Evolutionary conservation across 2,888 invertebrate species (phyloP).

Genomic region (Craniophora ligustri): DNA sequence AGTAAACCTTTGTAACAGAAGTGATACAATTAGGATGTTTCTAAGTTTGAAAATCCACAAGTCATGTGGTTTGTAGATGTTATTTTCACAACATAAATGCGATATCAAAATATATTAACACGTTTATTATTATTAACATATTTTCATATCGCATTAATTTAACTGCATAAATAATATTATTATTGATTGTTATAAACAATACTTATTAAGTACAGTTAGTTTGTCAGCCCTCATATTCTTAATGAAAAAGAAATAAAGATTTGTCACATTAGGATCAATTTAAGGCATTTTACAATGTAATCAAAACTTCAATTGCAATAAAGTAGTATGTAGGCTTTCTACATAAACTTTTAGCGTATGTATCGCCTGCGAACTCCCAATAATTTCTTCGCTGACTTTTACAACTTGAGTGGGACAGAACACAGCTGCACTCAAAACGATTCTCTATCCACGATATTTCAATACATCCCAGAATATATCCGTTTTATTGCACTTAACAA

Average conservation of each 20-base stretch:
- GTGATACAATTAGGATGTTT: not conserved
- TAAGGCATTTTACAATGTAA: no score
- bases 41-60: not conserved
- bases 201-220: no score
- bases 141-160: no score
- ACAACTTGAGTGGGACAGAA: constrained; percentile 32
- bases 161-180: no score
- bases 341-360: not conserved
- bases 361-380: constrained; percentile 1
- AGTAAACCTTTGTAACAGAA: not conserved
- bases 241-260: no score
- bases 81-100: no score
- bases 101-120: no score
- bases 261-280: no score
- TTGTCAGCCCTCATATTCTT: no score
- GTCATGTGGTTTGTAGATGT: no score
- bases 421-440: constrained; percentile 31
- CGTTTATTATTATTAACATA: no score
- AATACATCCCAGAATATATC: constrained; percentile 37
- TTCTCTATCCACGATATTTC: constrained; percentile 31
- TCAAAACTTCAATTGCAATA: not conserved
- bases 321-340: not conserved
- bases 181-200: no score
- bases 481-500: constrained; percentile 43
- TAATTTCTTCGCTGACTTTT: constrained; percentile 25